Evolutionary conservation across 2,888 invertebrate species (phyloP).

Genomic region (Rhyacophila evoluta): DNA sequence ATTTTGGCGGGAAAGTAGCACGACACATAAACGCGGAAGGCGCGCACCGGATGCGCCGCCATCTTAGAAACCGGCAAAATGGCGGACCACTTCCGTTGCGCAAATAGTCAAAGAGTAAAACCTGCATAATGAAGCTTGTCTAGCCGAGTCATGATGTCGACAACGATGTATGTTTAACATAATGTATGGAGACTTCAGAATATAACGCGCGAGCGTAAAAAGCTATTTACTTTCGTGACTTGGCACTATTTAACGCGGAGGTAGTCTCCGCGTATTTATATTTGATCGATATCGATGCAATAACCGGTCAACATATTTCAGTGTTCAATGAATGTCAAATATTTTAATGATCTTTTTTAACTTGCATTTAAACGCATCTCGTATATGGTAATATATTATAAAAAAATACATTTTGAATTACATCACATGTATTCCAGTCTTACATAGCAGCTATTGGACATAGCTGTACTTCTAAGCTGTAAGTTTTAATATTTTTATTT

Average conservation of each 20-base stretch:
- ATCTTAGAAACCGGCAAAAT: conserved; percentile 12
- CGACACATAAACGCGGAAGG: not conserved
- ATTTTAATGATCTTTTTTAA: no score
- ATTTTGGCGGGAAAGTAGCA: not conserved
- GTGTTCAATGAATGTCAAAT: no score
- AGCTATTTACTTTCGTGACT: not conserved
- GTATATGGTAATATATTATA: no score
- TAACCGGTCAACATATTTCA: no score
- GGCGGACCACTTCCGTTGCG: conserved; percentile 11
- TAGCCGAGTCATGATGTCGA: not conserved
- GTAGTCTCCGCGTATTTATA: no score
- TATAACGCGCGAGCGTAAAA: not conserved
- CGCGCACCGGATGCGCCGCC: not conserved
- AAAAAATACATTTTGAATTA: no score
- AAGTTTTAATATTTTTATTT: no score
- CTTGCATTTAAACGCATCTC: no score
- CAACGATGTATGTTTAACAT: not conserved
- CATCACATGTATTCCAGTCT: no score
- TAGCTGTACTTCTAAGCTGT: no score
- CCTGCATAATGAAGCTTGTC: conserved; percentile 7
- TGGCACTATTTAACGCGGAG: not conserved
- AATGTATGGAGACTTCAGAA: not conserved
- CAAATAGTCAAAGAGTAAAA: not conserved
- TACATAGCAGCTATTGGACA: no score
- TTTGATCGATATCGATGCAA: no score